Evolutionary conservation across 1,140 invertebrate species (phyloP), one percentile per base, ranked within the genome.

Genomic region (Cryptotermes secundus): DNA sequence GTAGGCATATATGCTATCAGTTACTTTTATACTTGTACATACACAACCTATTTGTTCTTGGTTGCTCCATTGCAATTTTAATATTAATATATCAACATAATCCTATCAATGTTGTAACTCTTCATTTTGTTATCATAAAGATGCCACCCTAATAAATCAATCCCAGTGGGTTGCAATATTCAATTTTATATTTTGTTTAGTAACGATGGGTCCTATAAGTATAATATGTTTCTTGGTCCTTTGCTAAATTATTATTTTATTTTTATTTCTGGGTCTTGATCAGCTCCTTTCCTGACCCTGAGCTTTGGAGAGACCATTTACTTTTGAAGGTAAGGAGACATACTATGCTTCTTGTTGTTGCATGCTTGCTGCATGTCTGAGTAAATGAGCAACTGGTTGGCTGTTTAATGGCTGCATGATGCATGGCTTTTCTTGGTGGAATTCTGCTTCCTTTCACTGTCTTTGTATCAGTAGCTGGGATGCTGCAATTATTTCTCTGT

Each of bases 221-320:
- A 59, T 83, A 83, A 83, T 81, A 81, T 81, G 59, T 81, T 72
- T 72, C 42, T 84, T 88, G 87, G 87, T 88, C 87, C 87, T 89
- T 88, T 89, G 88, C 90, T 89, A 89, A 89, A 90, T 88, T 90
- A 90, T 90, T 91, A 90, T 90, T 88, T 90, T 91, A 89, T 90
- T 90, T 90, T 91, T 90, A 90, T 91, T 90, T 89, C 90, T 90
- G 90, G 90, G 90, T 91, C 89, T 88, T 90, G 89, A 90, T 90
- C 89, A 91, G 90, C 89, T 90, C 90, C 90, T 91, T 91, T 91
- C 90, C 90, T 91, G 90, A 89, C 90, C 89, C 89, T 90, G 89
- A 90, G 88, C 90, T 90, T 91, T 91, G 90, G 90, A 90, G 90
- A 91, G 90, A 90, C 90, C 89, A 89, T 90, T 91, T 91, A 91